Base-by-base conservation (phyloP, 2,888 invertebrate species). In the Napeogenes inachia region DNA sequence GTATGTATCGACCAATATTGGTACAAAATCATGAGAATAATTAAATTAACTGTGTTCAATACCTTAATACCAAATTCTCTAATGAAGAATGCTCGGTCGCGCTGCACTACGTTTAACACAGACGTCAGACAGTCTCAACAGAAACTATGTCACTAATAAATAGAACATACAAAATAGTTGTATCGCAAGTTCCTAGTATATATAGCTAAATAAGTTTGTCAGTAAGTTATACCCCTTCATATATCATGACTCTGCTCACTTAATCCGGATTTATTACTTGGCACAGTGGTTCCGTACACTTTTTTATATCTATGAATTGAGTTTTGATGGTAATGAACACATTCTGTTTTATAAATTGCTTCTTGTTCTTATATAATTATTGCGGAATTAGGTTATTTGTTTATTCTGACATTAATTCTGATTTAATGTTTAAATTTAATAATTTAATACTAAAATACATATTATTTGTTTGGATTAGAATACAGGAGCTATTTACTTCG, bases 191-290 rank as follows among this genome's bases (percentile, higher is more conserved):
- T 10, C 50, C 50, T 4, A 50, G 50, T 50, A 8, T 50, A n/a
- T n/a, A 30, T 30, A 50, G 30, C 56, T 13, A 38, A 50, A 13
- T 42, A 63, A 63, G 59, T 63, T 60, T 47, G 59, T 57, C 56
- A 56, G 63, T 60, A 63, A 63, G 54, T 57, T 63, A 57, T 60
- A 57, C 54, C 56, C 42, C 56, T 56, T 62, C 60, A 38, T 63
- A 60, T 57, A 56, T 62, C 62, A 62, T 59, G 56, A 53, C 56
- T 32, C 35, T 53, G 62, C 56, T 54, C 33, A 62, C 56, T 62
- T 62, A 59, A 62, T 62, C 62, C 59, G 54, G 59, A 62, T 62
- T 62, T 62, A 62, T 65, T 62, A 60, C 60, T 47, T 42, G 58
- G 54, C 61, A 54, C 45, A 35, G 47, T 53, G 56, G 61, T 58